Evolutionary conservation across 2,113 vertebrate species (phyloP).

Genomic region (Cyanocitta stelleri): DNA sequence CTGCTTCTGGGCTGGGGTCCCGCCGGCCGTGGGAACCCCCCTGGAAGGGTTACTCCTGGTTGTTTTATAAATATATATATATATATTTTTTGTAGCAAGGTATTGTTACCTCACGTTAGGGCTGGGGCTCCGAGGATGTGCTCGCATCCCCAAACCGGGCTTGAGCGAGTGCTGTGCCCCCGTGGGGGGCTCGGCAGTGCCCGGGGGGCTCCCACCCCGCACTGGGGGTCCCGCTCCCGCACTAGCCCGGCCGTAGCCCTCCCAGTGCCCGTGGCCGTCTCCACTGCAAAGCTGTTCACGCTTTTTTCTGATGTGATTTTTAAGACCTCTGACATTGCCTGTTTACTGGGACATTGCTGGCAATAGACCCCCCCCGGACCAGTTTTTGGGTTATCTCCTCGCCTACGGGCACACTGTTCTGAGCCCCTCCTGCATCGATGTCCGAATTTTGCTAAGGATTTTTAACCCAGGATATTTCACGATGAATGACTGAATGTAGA

Average conservation of each 20-base stretch:
- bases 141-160: neutral
- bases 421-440: conserved; percentile 31
- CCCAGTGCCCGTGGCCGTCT: neutral
- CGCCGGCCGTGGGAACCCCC: neutral
- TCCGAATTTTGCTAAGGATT: conserved; percentile 64
- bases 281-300: conserved; percentile 3
- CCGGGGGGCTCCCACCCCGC: neutral
- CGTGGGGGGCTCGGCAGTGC: neutral
- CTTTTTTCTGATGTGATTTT: conserved; percentile 34
- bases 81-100: conserved; percentile 56
- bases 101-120: conserved; percentile 48
- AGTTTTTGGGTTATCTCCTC: conserved; percentile 48
- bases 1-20: conserved; percentile 41
- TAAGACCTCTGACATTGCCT: conserved; percentile 19
- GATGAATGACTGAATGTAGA: conserved; percentile 54
- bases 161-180: neutral
- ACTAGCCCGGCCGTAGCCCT: neutral
- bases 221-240: neutral
- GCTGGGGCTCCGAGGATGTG: conserved; percentile 17
- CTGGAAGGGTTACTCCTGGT: neutral
- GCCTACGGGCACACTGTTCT: conserved; percentile 17
- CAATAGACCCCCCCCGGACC: neutral
- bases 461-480: conserved; percentile 63
- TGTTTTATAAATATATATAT: conserved; percentile 56
- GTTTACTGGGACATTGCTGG: conserved; percentile 41